Evolutionary conservation across 2,797 vertebrate species (phyloP), one percentile per base, ranked within the genome.

Genomic region (Mormyrus hasselquistii): DNA sequence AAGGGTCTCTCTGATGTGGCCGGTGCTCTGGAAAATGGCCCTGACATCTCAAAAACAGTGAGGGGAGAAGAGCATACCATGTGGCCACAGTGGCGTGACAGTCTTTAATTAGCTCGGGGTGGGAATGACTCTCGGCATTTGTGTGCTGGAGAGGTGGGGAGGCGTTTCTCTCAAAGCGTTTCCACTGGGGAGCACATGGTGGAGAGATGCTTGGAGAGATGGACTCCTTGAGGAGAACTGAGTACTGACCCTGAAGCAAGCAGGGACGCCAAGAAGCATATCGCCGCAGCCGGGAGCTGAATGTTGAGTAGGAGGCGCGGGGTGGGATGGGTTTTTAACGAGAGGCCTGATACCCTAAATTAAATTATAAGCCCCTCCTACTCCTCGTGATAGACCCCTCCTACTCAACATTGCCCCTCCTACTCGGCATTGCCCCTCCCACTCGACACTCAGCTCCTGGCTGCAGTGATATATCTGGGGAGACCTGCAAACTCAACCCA

Each of bases 1-100:
- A 44, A 47, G 86, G 85, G 8, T 12, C 53, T 62, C 89, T 92
- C 90, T 92, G 92, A 92, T 92, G 91, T 91, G 91, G 91, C 90
- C 12, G 5, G 83, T 22, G 47, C 50, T 86, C 83, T 55, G 12
- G 14, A 34, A 53, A 19, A 86, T 0, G 19, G 62, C 29, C 29
- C 57, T 41, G 49, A 53, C 89, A 88, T 91, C 52, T 90, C 90
- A 50, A 91, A 86, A 79, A 44, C 89, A 90, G 91, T 87, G 89
- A 90, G 89, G 41, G 86, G 86, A 59, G 88, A 88, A 86, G 90
- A 86, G 90, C 88, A 86, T 79, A 38, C 65, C 59, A 0, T 62
- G 59, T 16, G 65, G 65, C 29, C 65, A 69, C 62, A 73, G 29
- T 5, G 12, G 29, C 12, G 65, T 73, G 65, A 73, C 29, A 38